Percentiles rank a stretch among this genome's conserved stretches.
These are phyloP conservation scores for Tineola bisselliella DNA, from an alignment of 2,888 invertebrate genomes.

Conservation along the genomic window DNA sequence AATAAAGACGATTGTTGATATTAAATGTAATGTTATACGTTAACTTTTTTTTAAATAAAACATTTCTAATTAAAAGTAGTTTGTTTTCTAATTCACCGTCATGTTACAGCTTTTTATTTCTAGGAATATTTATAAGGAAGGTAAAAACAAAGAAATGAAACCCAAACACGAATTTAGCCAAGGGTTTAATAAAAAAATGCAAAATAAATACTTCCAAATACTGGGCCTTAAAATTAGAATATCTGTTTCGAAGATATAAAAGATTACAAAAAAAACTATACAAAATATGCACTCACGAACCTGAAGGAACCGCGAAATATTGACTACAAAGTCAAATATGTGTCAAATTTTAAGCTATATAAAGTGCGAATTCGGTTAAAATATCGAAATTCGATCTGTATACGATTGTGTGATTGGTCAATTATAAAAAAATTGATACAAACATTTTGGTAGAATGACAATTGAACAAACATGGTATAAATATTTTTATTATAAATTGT, in stretches of 20 bases:
- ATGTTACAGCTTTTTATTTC: too few relatives aligned
- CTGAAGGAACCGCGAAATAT: neutral
- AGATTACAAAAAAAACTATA: slow-evolving; percentile 20
- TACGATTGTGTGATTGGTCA: too few relatives aligned
- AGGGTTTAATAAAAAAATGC: slow-evolving; percentile 68
- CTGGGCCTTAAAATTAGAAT: slow-evolving; percentile 60
- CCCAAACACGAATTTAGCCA: slow-evolving; percentile 40
- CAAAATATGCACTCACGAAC: slow-evolving; percentile 11
- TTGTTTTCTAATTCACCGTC: too few relatives aligned
- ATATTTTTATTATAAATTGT: too few relatives aligned
- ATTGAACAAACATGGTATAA: slow-evolving; percentile 16
- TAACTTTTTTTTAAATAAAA: neutral
- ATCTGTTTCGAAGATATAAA: slow-evolving; percentile 31
- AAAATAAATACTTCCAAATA: slow-evolving; percentile 67
- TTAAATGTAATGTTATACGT: neutral
- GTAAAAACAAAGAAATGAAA: neutral
- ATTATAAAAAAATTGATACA: neutral
- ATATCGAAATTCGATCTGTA: too few relatives aligned
- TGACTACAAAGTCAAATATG: neutral
- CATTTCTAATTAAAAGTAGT: neutral
- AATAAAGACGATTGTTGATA: neutral
- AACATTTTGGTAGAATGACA: slow-evolving; percentile 24
- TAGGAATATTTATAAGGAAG: too few relatives aligned
- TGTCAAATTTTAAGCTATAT: neutral
- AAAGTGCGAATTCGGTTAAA: too few relatives aligned